A percentile compares a stretch with the other conserved stretches of the same genome.
Conservation (phyloP, 2,113 vertebrate species). For the Tiliqua scincoides region DNA sequence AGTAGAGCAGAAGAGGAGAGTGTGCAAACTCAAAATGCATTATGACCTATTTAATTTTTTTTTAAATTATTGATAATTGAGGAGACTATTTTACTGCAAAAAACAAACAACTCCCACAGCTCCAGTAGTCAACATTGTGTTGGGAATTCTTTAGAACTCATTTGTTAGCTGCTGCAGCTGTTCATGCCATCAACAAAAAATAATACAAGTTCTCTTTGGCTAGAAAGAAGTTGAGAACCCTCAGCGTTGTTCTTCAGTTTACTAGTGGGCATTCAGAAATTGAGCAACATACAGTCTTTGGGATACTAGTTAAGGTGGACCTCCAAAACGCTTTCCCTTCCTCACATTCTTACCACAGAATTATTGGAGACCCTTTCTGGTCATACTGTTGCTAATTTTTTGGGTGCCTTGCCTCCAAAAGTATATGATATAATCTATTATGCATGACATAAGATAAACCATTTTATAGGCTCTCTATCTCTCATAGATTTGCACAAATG, state of each 20-base stretch:
- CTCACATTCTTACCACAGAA: not conserved
- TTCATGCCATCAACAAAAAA: not conserved
- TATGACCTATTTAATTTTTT: not conserved
- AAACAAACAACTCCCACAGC: not conserved
- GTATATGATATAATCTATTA: not conserved
- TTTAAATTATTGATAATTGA: not conserved
- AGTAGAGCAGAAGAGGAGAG: not conserved
- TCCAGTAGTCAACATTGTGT: not conserved
- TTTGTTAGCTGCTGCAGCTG: not conserved
- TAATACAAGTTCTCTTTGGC: not conserved
- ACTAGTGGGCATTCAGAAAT: not conserved
- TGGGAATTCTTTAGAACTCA: not conserved
- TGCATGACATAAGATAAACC: not conserved
- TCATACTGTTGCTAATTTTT: not conserved
- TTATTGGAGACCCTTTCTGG: not conserved
- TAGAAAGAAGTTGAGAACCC: not conserved
- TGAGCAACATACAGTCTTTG: not conserved
- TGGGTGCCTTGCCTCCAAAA: not conserved
- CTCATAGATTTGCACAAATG: not conserved
- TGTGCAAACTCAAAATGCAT: not conserved
- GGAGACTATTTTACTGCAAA: not conserved
- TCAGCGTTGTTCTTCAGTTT: no score
- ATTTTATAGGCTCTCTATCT: not conserved
- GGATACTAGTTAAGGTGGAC: not conserved
- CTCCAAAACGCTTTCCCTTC: not conserved